phyloP scores from a whole-genome alignment of 2,888 invertebrate genomes.

The Eupithecia inturbata region DNA sequence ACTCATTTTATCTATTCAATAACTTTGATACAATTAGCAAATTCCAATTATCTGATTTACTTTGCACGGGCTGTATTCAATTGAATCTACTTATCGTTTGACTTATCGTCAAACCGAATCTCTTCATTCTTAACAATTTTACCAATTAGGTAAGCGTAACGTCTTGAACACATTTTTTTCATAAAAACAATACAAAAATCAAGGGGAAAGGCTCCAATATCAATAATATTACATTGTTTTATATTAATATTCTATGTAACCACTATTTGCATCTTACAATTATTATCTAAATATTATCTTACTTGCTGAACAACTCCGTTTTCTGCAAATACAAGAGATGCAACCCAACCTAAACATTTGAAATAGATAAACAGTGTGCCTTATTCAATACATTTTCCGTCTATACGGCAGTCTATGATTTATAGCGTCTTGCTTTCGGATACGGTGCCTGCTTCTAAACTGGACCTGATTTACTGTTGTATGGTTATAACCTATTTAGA shows the following conservation, averaged over 20 bases:
- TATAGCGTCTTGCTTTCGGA: constrained; percentile 64
- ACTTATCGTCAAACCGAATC: background rate
- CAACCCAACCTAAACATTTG: constrained; percentile 29
- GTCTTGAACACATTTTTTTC: too few species aligned
- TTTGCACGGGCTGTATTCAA: background rate
- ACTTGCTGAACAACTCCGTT: background rate
- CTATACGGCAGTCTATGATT: constrained; percentile 60
- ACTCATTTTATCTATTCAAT: constrained; percentile 27
- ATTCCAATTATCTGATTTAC: constrained; percentile 30
- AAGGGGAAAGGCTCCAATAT: too few species aligned
- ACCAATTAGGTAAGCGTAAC: too few species aligned
- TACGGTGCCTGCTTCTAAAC: constrained; percentile 58
- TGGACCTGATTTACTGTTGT: constrained; percentile 68
- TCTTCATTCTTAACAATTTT: background rate
- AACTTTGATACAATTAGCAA: constrained; percentile 32
- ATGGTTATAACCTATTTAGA: constrained; percentile 32
- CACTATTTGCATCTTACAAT: background rate
- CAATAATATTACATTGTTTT: too few species aligned
- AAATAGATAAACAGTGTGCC: constrained; percentile 38
- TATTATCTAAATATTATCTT: background rate
- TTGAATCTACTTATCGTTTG: background rate
- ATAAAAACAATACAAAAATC: too few species aligned
- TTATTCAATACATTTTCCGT: constrained; percentile 63
- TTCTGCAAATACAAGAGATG: constrained; percentile 7
- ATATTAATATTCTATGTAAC: too few species aligned